Evolutionary conservation across 2,888 invertebrate species (phyloP).

Genomic region (Tachina fera): DNA sequence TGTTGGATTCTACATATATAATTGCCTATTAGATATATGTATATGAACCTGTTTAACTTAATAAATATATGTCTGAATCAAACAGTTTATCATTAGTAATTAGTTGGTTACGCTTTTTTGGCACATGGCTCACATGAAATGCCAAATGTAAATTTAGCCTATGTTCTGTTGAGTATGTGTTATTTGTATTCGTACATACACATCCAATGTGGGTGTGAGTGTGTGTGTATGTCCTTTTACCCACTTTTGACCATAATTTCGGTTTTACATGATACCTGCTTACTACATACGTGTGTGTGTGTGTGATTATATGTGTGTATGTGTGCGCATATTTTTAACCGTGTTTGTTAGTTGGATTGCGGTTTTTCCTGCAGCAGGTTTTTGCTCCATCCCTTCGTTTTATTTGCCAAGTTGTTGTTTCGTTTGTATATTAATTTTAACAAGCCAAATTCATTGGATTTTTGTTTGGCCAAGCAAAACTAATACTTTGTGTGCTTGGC

Average conservation of each 20-base stretch:
- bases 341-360: slow-evolving; percentile 29
- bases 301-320: neutral
- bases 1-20: too few species aligned
- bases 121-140: too few species aligned
- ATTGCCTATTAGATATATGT: too few species aligned
- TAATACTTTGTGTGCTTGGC: slow-evolving; percentile 18
- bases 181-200: neutral
- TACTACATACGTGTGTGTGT: neutral
- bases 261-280: slow-evolving; percentile 28
- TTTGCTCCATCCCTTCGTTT: neutral
- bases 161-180: neutral
- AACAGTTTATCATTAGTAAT: too few species aligned
- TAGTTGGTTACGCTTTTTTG: too few species aligned
- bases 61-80: too few species aligned
- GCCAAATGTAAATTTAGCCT: too few species aligned
- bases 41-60: too few species aligned
- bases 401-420: slow-evolving; percentile 2
- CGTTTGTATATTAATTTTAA: slow-evolving; percentile 32
- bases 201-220: neutral
- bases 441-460: slow-evolving; percentile 51
- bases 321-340: neutral
- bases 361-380: slow-evolving; percentile 29
- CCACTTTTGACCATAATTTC: slow-evolving; percentile 35
- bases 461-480: slow-evolving; percentile 59
- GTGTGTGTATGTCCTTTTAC: neutral